Conservation (phyloP, 1,140 invertebrate genomes). For the Mylabris phalerata region DNA sequence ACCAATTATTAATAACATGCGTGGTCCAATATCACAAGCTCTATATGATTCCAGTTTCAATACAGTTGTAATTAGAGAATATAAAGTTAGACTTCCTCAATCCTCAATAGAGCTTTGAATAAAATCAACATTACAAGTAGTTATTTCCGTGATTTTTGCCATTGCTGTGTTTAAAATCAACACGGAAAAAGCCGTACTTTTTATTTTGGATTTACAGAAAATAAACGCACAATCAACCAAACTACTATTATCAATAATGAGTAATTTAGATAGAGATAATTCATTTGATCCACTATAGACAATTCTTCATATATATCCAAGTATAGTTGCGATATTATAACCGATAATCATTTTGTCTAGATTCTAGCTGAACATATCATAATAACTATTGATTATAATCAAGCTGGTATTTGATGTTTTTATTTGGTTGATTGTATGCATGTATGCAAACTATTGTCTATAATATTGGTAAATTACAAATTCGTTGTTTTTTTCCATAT, state of each 20-base stretch:
- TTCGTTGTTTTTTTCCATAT: conserved; percentile 19
- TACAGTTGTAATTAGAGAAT: conserved; percentile 14
- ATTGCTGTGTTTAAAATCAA: background rate
- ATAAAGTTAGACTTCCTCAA: conserved; percentile 10
- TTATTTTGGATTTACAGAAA: too few relatives aligned
- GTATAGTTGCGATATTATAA: conserved; percentile 22
- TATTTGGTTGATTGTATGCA: conserved; percentile 5
- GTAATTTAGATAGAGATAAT: background rate
- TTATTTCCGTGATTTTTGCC: conserved; percentile 9
- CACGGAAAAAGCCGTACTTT: too few relatives aligned
- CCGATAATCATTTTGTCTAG: conserved; percentile 31
- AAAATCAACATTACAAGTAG: background rate
- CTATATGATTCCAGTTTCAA: conserved; percentile 8
- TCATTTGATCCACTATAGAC: conserved; percentile 14
- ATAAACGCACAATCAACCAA: too few relatives aligned
- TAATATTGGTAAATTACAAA: conserved; percentile 24
- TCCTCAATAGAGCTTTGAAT: conserved; percentile 1
- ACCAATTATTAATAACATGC: conserved; percentile 8
- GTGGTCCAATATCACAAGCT: conserved; percentile 8
- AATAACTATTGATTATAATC: background rate
- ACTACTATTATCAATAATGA: too few relatives aligned
- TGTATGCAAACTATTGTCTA: conserved; percentile 19
- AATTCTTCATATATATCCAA: conserved; percentile 21
- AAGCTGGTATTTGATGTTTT: background rate
- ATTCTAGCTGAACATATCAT: conserved; percentile 9